Percentiles rank a stretch among this genome's conserved stretches.
These are phyloP conservation scores for Brachylomia viminalis DNA, from an alignment of 2,888 invertebrate species.

Conservation along the genomic window DNA sequence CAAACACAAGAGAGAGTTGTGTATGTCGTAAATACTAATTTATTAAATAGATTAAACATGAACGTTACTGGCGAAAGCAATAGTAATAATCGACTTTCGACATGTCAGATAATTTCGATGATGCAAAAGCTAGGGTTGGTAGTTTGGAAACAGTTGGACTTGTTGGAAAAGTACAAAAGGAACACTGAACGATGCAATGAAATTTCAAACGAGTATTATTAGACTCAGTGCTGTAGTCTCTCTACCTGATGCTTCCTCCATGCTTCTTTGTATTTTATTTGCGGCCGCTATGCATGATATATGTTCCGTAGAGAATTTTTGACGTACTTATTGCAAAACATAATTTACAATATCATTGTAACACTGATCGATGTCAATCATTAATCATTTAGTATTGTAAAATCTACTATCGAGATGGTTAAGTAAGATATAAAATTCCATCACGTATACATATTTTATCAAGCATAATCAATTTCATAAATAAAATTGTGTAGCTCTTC, in stretches of 20 bases:
- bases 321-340: slow-evolving; percentile 35
- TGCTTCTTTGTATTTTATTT: slow-evolving; percentile 71
- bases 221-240: slow-evolving; percentile 83
- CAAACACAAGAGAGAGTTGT: slow-evolving; percentile 62
- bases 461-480: slow-evolving; percentile 28
- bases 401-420: slow-evolving; percentile 44
- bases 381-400: slow-evolving; percentile 39
- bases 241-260: slow-evolving; percentile 83
- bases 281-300: slow-evolving; percentile 65
- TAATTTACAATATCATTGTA: slow-evolving; percentile 30
- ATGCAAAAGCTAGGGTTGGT: slow-evolving; percentile 56
- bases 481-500: not conserved
- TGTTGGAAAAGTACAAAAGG: not conserved
- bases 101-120: slow-evolving; percentile 56
- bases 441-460: slow-evolving; percentile 54
- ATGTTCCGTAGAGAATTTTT: slow-evolving; percentile 57
- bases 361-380: slow-evolving; percentile 35
- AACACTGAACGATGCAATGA: slow-evolving; percentile 38
- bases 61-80: slow-evolving; percentile 74
- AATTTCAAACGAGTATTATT: slow-evolving; percentile 79
- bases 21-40: slow-evolving; percentile 62
- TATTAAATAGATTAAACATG: slow-evolving; percentile 68
- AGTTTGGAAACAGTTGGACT: slow-evolving; percentile 38
- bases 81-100: slow-evolving; percentile 70
- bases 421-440: slow-evolving; percentile 40